Evolutionary conservation across 1,140 invertebrate species (phyloP), one percentile per base, ranked within the genome.

Genomic region (Drosophila athabasca): DNA sequence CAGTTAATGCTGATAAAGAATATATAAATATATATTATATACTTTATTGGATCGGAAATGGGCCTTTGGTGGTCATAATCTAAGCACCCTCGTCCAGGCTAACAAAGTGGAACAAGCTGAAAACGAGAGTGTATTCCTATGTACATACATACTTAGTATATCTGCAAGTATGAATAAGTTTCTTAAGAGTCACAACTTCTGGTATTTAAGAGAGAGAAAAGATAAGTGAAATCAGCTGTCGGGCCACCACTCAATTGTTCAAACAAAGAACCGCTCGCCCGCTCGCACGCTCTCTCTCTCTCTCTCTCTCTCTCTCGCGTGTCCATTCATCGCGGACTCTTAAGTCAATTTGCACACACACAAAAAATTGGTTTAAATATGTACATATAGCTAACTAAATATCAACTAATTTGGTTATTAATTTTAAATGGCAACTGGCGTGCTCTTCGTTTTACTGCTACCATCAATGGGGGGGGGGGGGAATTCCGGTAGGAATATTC

Each of bases 201-300:
- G 2, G 1, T 13, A 3, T 29, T 62, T 55, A 81, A 62, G 66
- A 81, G 66, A 81, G 70, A 62, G 41, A 7, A 15, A 11, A 54
- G 13, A 19, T 52, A 76, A 66, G 69, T 69, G 45, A 73, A 78
- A 81, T 83, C 79, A 82, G 79, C 79, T 83, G 79, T 15, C 41
- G 24, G 19, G 8, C 19, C 62, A 46, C n/a, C 45, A 26, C 35
- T 39, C 11, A 39, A 39, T 39, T 39, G 35, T 39, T 39, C 41
- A 22, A 35, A 60, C 24, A 61, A 43, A 61, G 22, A 43, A 26
- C 41, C 46, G 6, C 46, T 50, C 31, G 45, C 55, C 58, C 26
- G 7, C n/a, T 29, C 39, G 29, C 53, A 11, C 22, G 51, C 46
- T 54, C 15, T n/a, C n/a, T 15, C 22, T 31, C n/a, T n/a, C n/a